Evolutionary conservation across 2,888 invertebrate genomes (phyloP).

Genomic region (Pseudococcus jackbeardsleyi): DNA sequence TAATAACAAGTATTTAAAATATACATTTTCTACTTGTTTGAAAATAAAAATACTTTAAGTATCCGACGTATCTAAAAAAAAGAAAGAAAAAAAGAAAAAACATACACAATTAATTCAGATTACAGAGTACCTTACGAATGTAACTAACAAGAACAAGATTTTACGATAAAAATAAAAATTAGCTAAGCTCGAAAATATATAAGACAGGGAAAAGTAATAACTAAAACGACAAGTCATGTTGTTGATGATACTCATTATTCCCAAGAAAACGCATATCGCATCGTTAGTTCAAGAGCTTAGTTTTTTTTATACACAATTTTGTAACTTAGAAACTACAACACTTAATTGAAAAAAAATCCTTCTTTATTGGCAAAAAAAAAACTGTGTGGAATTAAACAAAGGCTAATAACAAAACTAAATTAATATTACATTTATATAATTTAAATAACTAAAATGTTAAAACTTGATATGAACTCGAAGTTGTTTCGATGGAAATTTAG

Average conservation of each 20-base stretch:
- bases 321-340: slow-evolving; percentile 5
- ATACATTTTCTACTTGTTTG: slow-evolving; percentile 40
- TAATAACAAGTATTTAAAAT: slow-evolving; percentile 52
- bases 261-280: slow-evolving; percentile 11
- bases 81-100: neutral
- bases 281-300: slow-evolving; percentile 54
- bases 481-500: slow-evolving; percentile 38
- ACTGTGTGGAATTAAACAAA: slow-evolving; percentile 38
- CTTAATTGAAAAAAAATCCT: slow-evolving; percentile 26
- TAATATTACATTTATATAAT: neutral
- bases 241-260: slow-evolving; percentile 42
- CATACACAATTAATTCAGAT: slow-evolving; percentile 54
- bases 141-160: slow-evolving; percentile 62
- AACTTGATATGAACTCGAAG: slow-evolving; percentile 47
- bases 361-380: slow-evolving; percentile 33
- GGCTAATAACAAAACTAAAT: slow-evolving; percentile 41
- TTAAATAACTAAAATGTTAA: slow-evolving; percentile 45
- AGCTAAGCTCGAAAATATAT: slow-evolving; percentile 60
- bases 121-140: slow-evolving; percentile 55
- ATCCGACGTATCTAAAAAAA: slow-evolving; percentile 37
- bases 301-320: slow-evolving; percentile 4
- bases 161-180: slow-evolving; percentile 59
- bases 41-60: slow-evolving; percentile 56
- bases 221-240: slow-evolving; percentile 37
- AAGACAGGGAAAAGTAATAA: slow-evolving; percentile 29